A percentile compares a stretch with the other conserved stretches of the same genome.
These are phyloP conservation scores for Sarcophaga bullata DNA, from an alignment of 1,140 invertebrate species.

Conservation along the genomic window DNA sequence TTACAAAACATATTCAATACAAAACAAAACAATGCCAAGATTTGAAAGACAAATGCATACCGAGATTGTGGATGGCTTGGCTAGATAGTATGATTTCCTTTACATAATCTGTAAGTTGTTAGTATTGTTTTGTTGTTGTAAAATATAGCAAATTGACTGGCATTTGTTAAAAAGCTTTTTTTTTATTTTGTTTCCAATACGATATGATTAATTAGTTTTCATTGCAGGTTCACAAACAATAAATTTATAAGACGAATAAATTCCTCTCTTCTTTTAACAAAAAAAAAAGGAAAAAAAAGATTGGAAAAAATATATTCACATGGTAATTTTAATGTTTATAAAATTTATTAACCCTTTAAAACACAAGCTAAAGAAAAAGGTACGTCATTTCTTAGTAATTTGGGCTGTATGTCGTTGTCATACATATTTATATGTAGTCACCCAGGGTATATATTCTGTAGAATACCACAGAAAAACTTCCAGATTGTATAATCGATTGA, in stretches of 20 bases:
- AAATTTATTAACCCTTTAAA: slow-evolving; percentile 3
- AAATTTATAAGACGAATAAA: not conserved
- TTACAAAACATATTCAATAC: not conserved
- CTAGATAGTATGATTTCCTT: too few species aligned
- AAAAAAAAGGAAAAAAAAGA: too few species aligned
- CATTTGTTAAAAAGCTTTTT: not conserved
- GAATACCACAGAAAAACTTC: too few species aligned
- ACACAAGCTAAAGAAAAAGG: too few species aligned
- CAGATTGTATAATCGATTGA: too few species aligned
- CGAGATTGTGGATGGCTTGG: not conserved
- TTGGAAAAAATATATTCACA: not conserved
- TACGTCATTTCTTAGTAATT: too few species aligned
- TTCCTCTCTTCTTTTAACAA: not conserved
- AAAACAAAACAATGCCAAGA: not conserved
- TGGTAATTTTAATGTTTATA: not conserved
- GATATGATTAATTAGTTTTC: slow-evolving; percentile 6
- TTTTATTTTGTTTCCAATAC: not conserved
- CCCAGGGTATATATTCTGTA: too few species aligned
- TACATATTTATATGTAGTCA: too few species aligned
- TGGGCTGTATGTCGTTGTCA: too few species aligned
- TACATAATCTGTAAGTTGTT: not conserved
- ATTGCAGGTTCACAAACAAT: not conserved
- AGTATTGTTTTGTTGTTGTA: not conserved
- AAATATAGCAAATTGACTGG: not conserved
- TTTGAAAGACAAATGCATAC: not conserved